These are phyloP conservation scores for Dermatemys mawii DNA, from an alignment of 2,113 vertebrate species.

Conservation along the genomic window DNA sequence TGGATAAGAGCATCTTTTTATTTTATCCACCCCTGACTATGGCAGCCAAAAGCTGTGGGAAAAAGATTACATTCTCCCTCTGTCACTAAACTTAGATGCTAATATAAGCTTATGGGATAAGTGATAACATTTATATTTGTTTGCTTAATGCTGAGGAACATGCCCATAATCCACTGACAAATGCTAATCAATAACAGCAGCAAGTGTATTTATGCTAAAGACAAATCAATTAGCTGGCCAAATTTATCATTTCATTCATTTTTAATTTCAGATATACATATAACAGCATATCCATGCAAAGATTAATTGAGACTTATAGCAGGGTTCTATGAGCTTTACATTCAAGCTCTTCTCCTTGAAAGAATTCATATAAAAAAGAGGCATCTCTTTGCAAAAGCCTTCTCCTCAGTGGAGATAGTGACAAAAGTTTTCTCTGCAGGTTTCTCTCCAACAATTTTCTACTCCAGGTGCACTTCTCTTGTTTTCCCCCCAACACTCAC, in stretches of 20 bases:
- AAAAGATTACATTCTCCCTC: background rate
- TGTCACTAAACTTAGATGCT: background rate
- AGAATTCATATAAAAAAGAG: background rate
- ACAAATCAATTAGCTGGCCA: constrained; percentile 38
- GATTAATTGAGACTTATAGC: constrained; percentile 33
- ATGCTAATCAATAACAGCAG: background rate
- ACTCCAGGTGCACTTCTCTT: background rate
- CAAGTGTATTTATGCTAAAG: background rate
- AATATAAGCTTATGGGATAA: background rate
- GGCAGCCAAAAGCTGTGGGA: background rate
- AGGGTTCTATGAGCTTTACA: constrained; percentile 13
- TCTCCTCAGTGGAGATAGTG: constrained; percentile 1
- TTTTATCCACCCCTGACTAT: background rate
- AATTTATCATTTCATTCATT: background rate
- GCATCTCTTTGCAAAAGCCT: constrained; percentile 8
- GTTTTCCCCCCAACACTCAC: background rate
- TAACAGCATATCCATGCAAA: constrained; percentile 3
- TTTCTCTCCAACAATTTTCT: constrained; percentile 1
- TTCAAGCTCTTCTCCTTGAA: background rate
- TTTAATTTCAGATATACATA: constrained; percentile 29
- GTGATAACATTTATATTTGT: constrained; percentile 6
- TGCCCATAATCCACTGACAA: background rate
- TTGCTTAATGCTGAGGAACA: background rate
- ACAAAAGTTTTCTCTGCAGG: constrained; percentile 2
- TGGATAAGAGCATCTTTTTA: background rate